Evolutionary conservation across 92 coral and sea anemone species (phyloP).

Genomic region (Porites evermanni): DNA sequence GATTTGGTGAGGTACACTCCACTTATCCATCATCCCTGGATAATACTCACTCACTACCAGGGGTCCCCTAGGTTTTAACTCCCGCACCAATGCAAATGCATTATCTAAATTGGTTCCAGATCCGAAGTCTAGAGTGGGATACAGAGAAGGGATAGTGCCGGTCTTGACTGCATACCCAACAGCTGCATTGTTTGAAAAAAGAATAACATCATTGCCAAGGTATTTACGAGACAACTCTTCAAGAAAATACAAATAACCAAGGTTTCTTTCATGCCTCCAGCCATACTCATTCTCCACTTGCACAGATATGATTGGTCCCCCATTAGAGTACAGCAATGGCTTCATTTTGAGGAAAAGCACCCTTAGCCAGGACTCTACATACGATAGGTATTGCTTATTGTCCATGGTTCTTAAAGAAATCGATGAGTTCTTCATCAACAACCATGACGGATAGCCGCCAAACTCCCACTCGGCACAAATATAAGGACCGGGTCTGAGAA

Average conservation of each 20-base stretch:
- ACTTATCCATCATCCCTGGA: slow-evolving; percentile 91
- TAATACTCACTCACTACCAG: slow-evolving; percentile 89
- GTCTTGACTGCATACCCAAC: slow-evolving; percentile 41
- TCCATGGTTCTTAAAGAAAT: slow-evolving; percentile 79
- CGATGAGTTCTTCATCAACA: slow-evolving; percentile 84
- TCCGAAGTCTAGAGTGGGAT: slow-evolving; percentile 90
- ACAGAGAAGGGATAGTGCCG: slow-evolving; percentile 87
- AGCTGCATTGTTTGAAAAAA: slow-evolving; percentile 77
- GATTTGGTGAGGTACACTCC: slow-evolving; percentile 84
- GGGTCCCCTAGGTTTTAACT: slow-evolving; percentile 85
- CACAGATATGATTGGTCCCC: slow-evolving; percentile 89
- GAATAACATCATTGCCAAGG: slow-evolving; percentile 80
- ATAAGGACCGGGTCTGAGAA: slow-evolving; percentile 91
- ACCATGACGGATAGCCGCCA: slow-evolving; percentile 97
- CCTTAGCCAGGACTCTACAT: slow-evolving; percentile 89
- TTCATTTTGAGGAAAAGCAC: slow-evolving; percentile 78
- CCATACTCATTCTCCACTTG: slow-evolving; percentile 95
- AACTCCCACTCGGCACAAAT: slow-evolving; percentile 98
- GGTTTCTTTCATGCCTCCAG: slow-evolving; percentile 68
- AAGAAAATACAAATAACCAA: slow-evolving; percentile 69
- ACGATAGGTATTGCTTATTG: slow-evolving; percentile 67
- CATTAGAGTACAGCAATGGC: slow-evolving; percentile 82
- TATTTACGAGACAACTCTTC: slow-evolving; percentile 75
- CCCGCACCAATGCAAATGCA: slow-evolving; percentile 73
- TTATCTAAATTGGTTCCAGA: slow-evolving; percentile 59